Percentiles rank a stretch among this genome's conserved stretches.
Evolutionary conservation across 2,797 vertebrate genomes (phyloP).

Genomic region (Parauchenoglanis ngamensis): DNA sequence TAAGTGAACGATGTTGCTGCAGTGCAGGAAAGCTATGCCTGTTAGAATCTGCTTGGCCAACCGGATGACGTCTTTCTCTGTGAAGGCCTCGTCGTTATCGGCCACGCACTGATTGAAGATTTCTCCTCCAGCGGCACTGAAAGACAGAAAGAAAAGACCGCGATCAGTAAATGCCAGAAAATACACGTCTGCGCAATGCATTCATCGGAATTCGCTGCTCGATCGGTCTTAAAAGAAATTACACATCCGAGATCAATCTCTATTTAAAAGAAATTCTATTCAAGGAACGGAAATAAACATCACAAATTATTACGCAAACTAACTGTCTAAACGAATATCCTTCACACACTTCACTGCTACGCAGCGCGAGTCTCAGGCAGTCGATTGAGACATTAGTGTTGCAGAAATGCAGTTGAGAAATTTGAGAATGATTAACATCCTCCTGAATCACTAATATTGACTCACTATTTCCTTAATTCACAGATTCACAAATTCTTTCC

Average conservation of each 20-base stretch:
- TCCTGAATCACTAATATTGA: background rate
- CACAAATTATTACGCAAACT: background rate
- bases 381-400: background rate
- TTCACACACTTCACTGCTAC: no score
- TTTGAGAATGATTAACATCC: background rate
- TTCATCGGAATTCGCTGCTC: background rate
- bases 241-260: background rate
- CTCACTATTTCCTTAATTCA: no score
- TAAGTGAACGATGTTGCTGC: conserved; percentile 80
- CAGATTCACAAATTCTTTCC: background rate
- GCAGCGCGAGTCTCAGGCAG: background rate
- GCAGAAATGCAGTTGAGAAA: background rate
- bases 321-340: background rate
- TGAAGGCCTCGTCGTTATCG: conserved; percentile 82
- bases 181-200: background rate
- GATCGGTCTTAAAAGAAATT: background rate
- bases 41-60: conserved; percentile 80
- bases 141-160: background rate
- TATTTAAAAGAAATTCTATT: background rate
- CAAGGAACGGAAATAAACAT: background rate
- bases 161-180: background rate
- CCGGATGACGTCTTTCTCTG: conserved; percentile 80
- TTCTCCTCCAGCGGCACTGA: conserved; percentile 82
- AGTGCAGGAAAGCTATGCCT: conserved; percentile 79
- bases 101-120: conserved; percentile 84